Evolutionary conservation across 2,113 vertebrate genomes (phyloP), one percentile per base, ranked within the genome.

Genomic region (Limnothrissa miodon): DNA sequence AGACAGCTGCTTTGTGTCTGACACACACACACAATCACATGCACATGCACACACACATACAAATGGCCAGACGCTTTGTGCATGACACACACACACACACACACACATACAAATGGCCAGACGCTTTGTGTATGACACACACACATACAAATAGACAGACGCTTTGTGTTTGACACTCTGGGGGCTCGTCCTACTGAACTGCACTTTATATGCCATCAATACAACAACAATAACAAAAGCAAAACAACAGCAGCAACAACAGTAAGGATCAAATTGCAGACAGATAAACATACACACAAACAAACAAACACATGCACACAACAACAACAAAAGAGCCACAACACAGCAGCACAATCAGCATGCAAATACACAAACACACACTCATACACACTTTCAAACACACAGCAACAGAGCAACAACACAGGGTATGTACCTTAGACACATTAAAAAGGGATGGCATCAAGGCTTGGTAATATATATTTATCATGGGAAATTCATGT

Each of bases 381-480:
- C 56, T n/a, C n/a, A 25, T 8, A 36, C 11, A 70, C 5, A 66
- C 59, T 33, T 25, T 33, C 29, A 74, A 3, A 36, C 4, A 36
- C 11, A 74, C 25, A 74, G 29, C 62, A 70, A 25, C 62, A 29
- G 33, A n/a, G n/a, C n/a, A n/a, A 29, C 66, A 36, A 74, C 36
- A 74, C 66, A 74, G 15, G 33, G 33, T 29, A 33, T n/a, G n/a
- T n/a, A n/a, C n/a, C n/a, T n/a, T n/a, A 66, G n/a, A 66, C 59
- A 66, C 56, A 59, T 4, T 8, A 19, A 66, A 66, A 85, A 84
- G 87, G 86, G 86, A 91, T 86, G 86, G 86, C 87, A 89, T 91
- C 86, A 90, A 89, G 87, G 91, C 89, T 89, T 88, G 78, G 42
- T 33, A 88, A 78, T 83, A 80, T 81, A 81, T 84, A 89, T 87